Evolutionary conservation across 2,797 vertebrate species (phyloP), one percentile per base, ranked within the genome.

Genomic region (Anisognathus igniventris): DNA sequence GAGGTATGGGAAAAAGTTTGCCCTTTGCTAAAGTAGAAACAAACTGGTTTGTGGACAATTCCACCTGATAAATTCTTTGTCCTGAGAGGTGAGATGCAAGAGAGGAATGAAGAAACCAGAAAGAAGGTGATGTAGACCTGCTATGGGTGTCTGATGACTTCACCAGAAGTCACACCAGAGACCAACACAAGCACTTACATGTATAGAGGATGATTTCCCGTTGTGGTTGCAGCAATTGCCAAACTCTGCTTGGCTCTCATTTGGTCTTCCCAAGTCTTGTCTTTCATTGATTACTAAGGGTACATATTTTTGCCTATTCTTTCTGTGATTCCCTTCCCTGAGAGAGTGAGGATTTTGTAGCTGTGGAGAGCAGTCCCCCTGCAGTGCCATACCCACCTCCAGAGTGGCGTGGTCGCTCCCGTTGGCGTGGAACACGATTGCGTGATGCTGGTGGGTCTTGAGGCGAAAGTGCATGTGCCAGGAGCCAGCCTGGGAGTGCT

Each of bases 401-500:
- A 99, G 81, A 12, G 94, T 68, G n/a, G 98, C 96, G 50, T 97
- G 98, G 87, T 98, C 97, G 20, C 98, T 97, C 33, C 98, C 97
- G 6, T 98, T 98, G 78, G 98, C 94, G 6, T 97, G 83, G 95
- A 98, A 86, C 47, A 99, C 66, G 12, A 98, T 48, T 1, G 98
- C 97, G 0, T 98, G 95, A 5, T 96, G 84, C 95, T 98, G 98
- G 35, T 95, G 97, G 0, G 99, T 99, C 97, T 97, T 99, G 91
- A 99, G 97, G 40, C 94, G 98, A 79, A 99, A 98, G 3, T 97
- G 98, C 81, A 99, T 95, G 28, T 95, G 97, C 98, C 99, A 98
- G 42, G 97, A 94, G 56, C 82, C 96, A 3, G 51, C 79, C 83
- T 98, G 97, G 9, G 98, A 98, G 4, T 98, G 98, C 87, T 96